A percentile compares a stretch with the other conserved stretches of the same genome.
Evolutionary conservation across 2,888 invertebrate species (phyloP).

Genomic region (Metellina segmentata): DNA sequence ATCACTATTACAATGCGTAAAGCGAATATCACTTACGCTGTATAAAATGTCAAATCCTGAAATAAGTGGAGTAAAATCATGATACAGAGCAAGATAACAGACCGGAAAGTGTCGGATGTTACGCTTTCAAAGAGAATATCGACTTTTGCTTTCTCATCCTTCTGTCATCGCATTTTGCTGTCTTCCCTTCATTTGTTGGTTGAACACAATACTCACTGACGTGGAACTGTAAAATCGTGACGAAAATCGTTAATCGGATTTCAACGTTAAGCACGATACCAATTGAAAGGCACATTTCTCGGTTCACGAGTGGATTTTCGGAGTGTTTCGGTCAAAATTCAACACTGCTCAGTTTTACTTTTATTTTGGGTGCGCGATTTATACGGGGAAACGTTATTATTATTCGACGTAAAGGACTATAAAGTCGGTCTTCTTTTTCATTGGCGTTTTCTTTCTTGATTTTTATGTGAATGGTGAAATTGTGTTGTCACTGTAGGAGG

Average conservation of each 20-base stretch:
- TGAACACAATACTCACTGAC: conserved; percentile 32
- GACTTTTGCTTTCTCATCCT: background rate
- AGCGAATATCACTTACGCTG: no score
- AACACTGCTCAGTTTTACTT: background rate
- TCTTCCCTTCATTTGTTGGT: background rate
- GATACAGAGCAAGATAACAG: no score
- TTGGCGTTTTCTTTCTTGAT: conserved; percentile 3
- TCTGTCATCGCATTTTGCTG: conserved; percentile 7
- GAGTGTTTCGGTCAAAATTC: conserved; percentile 3
- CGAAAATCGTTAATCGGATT: conserved; percentile 21
- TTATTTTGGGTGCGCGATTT: background rate
- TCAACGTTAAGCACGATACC: conserved; percentile 26
- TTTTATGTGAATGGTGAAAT: conserved; percentile 10
- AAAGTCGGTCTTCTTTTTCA: conserved; percentile 1
- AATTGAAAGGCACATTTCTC: conserved; percentile 38
- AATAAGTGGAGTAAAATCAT: no score
- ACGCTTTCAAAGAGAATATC: background rate
- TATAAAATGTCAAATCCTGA: no score
- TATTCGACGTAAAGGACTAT: conserved; percentile 14
- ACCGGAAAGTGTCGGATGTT: no score
- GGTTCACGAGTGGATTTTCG: background rate
- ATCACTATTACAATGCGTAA: no score
- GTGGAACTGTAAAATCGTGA: conserved; percentile 39
- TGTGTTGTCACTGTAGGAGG: background rate
- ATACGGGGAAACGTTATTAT: background rate